Evolutionary conservation across 2,113 vertebrate species (phyloP).

Genomic region (Romanogobio albipinnatus): DNA sequence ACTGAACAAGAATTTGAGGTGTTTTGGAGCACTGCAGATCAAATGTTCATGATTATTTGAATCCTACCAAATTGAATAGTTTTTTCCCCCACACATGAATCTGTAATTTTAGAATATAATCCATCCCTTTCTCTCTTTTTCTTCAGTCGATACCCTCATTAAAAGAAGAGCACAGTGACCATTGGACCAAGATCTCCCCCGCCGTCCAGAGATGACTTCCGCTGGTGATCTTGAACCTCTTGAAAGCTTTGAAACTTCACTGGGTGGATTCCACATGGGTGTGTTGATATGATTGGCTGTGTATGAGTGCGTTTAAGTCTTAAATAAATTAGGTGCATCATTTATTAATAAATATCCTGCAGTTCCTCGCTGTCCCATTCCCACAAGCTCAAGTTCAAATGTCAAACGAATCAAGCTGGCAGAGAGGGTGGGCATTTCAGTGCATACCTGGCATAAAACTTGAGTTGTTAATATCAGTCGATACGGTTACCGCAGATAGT

Average conservation of each 20-base stretch:
- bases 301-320: conserved; percentile 52
- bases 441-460: conserved; percentile 49
- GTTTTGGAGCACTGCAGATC: not conserved
- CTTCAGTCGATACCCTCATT: not conserved
- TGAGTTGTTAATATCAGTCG: conserved; percentile 77
- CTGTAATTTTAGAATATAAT: not conserved
- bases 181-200: not conserved
- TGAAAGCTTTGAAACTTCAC: not conserved
- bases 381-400: conserved; percentile 29
- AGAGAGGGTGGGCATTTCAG: conserved; percentile 34
- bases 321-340: conserved; percentile 52
- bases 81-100: not conserved
- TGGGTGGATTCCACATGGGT: not conserved
- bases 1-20: not conserved
- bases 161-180: not conserved
- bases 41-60: not conserved
- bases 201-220: not conserved
- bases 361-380: conserved; percentile 55
- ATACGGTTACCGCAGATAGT: conserved; percentile 98
- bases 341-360: conserved; percentile 55
- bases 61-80: not conserved
- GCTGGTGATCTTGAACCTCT: not conserved
- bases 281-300: conserved; percentile 43
- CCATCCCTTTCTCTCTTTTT: not conserved
- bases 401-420: conserved; percentile 33